Conservation (phyloP, 2,113 vertebrate species). For the Pollimyrus isidori region DNA sequence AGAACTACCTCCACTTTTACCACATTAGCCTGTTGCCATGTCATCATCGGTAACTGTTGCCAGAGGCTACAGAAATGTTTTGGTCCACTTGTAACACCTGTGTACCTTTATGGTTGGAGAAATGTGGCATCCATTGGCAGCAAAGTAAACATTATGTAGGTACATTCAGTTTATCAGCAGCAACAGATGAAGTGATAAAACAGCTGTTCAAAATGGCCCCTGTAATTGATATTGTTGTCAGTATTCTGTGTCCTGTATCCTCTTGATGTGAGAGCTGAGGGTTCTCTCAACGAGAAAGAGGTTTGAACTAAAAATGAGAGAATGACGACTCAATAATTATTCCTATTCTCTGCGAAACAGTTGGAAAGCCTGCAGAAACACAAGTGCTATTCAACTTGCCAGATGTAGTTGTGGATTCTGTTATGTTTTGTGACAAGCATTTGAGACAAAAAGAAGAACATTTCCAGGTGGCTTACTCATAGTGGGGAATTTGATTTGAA, state of each 20-base stretch:
- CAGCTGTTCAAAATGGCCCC: constrained; percentile 31
- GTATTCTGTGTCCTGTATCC: constrained; percentile 20
- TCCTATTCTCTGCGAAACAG: background rate
- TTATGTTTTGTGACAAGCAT: background rate
- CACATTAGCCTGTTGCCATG: background rate
- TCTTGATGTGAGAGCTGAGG: constrained; percentile 29
- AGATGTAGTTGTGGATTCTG: background rate
- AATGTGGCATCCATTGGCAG: background rate
- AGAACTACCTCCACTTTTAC: background rate
- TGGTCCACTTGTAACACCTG: background rate
- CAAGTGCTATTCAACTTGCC: background rate
- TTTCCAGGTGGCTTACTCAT: background rate
- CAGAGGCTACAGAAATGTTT: background rate
- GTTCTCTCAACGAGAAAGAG: constrained; percentile 17
- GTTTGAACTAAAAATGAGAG: background rate
- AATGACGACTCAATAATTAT: constrained; percentile 30
- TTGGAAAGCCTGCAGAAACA: background rate
- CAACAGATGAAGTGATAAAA: constrained; percentile 29
- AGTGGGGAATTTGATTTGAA: background rate
- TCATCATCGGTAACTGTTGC: background rate
- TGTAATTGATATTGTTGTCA: constrained; percentile 33
- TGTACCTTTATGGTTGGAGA: constrained; percentile 5
- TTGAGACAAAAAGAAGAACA: background rate
- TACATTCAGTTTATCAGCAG: constrained; percentile 16
- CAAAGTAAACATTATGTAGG: background rate